phyloP scores from a whole-genome alignment of 1,140 invertebrate genomes.

The Cecropterus lyciades region DNA sequence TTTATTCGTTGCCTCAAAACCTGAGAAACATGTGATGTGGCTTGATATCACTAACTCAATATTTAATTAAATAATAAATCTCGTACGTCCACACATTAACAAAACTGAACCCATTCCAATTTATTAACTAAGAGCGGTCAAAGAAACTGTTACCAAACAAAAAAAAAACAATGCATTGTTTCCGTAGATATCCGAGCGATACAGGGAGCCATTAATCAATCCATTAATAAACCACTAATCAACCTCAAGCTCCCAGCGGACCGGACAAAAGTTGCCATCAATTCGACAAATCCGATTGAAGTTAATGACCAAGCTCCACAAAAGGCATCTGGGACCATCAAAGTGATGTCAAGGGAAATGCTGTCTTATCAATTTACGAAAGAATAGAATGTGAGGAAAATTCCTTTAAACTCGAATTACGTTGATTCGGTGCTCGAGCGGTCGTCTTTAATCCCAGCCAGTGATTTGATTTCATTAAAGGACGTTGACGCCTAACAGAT shows the following conservation, averaged over 20 bases:
- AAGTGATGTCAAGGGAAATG: constrained; percentile 38
- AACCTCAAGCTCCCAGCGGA: constrained; percentile 21
- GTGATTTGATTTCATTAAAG: constrained; percentile 51
- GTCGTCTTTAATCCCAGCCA: constrained; percentile 40
- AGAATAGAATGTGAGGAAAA: constrained; percentile 41
- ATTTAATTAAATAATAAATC: neutral
- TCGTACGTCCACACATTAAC: neutral
- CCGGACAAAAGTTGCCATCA: constrained; percentile 36
- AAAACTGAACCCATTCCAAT: neutral
- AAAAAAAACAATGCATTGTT: constrained; percentile 22
- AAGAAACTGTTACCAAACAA: constrained; percentile 4
- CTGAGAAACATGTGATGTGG: too few relatives aligned
- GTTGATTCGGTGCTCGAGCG: constrained; percentile 43
- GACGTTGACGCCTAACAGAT: constrained; percentile 31
- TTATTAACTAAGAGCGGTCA: constrained; percentile 18
- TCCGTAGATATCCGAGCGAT: constrained; percentile 1
- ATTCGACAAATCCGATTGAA: constrained; percentile 46
- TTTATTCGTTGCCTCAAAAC: too few relatives aligned
- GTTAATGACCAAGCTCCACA: constrained; percentile 49
- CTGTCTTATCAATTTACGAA: constrained; percentile 35
- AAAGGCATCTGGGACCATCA: constrained; percentile 40
- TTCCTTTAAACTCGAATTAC: constrained; percentile 46
- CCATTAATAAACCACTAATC: constrained; percentile 50
- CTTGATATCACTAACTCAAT: too few relatives aligned
- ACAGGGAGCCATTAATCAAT: constrained; percentile 43